Evolutionary conservation across 2,888 invertebrate species (phyloP).

Genomic region (Mermis nigrescens): DNA sequence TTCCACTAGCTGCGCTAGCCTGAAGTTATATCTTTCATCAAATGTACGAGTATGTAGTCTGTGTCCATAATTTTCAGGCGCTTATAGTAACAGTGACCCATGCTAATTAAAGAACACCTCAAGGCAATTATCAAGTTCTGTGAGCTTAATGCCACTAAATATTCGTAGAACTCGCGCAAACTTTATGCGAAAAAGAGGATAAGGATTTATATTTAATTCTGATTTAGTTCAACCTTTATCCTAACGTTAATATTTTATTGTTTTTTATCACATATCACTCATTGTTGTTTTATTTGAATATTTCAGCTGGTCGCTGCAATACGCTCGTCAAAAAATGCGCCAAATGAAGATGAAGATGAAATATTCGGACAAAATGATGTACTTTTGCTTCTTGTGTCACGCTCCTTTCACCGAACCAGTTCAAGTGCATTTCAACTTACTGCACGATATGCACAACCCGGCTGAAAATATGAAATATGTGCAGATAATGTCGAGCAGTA

Average conservation of each 20-base stretch:
- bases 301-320: conserved; percentile 15
- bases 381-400: conserved; percentile 13
- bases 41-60: too few relatives aligned
- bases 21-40: too few relatives aligned
- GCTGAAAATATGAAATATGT: conserved; percentile 15
- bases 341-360: conserved; percentile 15
- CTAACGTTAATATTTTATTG: too few relatives aligned
- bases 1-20: too few relatives aligned
- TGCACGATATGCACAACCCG: conserved; percentile 15
- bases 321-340: conserved; percentile 15
- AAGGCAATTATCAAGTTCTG: too few relatives aligned
- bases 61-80: too few relatives aligned
- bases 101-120: too few relatives aligned
- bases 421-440: conserved; percentile 11
- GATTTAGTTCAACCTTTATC: too few relatives aligned
- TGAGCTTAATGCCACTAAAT: too few relatives aligned
- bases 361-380: conserved; percentile 14
- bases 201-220: neutral
- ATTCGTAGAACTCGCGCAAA: too few relatives aligned
- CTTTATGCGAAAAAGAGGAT: neutral
- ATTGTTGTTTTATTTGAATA: neutral
- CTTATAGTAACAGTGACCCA: too few relatives aligned
- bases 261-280: too few relatives aligned
- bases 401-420: conserved; percentile 12
- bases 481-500: conserved; percentile 8